Evolutionary conservation across 2,113 vertebrate species (phyloP), one percentile per base, ranked within the genome.

Genomic region (Chloropsis hardwickii): DNA sequence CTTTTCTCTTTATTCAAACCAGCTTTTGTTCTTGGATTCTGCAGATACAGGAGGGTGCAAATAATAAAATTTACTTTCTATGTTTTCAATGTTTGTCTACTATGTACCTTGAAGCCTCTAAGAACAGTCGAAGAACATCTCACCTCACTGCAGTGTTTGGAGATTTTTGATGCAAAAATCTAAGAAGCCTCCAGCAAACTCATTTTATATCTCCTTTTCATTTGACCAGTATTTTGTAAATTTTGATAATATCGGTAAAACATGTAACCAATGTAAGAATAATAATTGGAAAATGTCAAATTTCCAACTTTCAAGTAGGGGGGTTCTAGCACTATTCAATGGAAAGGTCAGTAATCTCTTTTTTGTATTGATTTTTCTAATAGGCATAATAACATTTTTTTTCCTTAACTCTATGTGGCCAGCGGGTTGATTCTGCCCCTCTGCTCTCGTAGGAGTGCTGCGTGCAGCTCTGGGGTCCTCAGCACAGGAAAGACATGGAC

Each of bases 361-460:
- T 70, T 48, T 47, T 8, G 1, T 31, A 69, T 40, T 80, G 66
- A 90, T 81, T 83, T 94, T 79, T 86, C 48, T 67, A 67, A 69
- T 24, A 42, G 24, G 15, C 5, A 47, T 29, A 24, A 69, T 17
- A 48, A 24, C 4, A n/a, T 81, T 33, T 81, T 29, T 57, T 20
- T 31, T 11, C 19, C 6, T 13, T 47, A 19, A 22, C 6, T 45
- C 10, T 70, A 1, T 48, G 7, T 37, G 25, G 14, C 9, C 39
- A 90, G 11, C 11, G 78, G 11, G 5, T 42, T 42, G 21, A 51
- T 66, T 91, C n/a, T 57, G 4, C 0, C 18, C 9, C 15, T 48
- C 16, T 64, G 1, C 11, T 51, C 7, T 29, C 0, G 0, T 24
- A n/a, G 45, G 47, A 65, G 8, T 19, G 3, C 15, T 61, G 12